phyloP scores from a whole-genome alignment of 2,888 invertebrate species.

The Apodemia mormo region DNA sequence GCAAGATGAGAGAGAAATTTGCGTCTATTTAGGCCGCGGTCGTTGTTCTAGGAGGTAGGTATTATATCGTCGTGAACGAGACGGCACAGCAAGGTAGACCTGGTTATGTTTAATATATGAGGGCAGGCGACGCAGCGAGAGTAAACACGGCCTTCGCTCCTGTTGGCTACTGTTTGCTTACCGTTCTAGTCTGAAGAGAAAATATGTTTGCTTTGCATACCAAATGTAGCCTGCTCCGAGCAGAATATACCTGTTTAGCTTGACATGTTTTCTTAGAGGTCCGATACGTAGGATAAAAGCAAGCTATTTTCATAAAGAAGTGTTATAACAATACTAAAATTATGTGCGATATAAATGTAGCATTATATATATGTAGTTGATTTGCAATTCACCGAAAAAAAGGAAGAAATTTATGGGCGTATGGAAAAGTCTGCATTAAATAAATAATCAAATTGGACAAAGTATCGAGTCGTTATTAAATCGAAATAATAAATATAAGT shows the following conservation, averaged over 20 bases:
- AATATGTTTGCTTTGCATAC: constrained; percentile 80
- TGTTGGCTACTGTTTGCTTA: constrained; percentile 73
- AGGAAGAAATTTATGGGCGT: too few relatives aligned
- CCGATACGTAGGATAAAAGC: constrained; percentile 50
- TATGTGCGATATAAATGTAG: neutral
- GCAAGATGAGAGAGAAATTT: constrained; percentile 39
- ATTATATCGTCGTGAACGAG: constrained; percentile 42
- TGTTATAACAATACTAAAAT: neutral
- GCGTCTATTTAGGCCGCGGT: constrained; percentile 41
- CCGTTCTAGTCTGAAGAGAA: constrained; percentile 78
- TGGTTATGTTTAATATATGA: constrained; percentile 79
- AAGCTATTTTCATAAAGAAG: neutral
- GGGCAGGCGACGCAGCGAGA: constrained; percentile 75
- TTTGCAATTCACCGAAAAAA: too few relatives aligned
- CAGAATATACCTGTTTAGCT: constrained; percentile 63
- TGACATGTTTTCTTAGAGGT: constrained; percentile 67
- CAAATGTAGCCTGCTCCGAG: constrained; percentile 61
- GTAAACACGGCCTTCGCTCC: constrained; percentile 74
- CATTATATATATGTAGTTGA: too few relatives aligned
- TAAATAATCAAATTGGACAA: too few relatives aligned
- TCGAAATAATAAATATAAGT: too few relatives aligned
- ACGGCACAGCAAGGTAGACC: constrained; percentile 57
- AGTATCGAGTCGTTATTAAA: too few relatives aligned
- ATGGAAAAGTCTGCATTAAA: too few relatives aligned
- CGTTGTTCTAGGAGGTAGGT: constrained; percentile 39